Base-by-base conservation (phyloP, 2,113 vertebrate species). In the Pluvialis apricaria region DNA sequence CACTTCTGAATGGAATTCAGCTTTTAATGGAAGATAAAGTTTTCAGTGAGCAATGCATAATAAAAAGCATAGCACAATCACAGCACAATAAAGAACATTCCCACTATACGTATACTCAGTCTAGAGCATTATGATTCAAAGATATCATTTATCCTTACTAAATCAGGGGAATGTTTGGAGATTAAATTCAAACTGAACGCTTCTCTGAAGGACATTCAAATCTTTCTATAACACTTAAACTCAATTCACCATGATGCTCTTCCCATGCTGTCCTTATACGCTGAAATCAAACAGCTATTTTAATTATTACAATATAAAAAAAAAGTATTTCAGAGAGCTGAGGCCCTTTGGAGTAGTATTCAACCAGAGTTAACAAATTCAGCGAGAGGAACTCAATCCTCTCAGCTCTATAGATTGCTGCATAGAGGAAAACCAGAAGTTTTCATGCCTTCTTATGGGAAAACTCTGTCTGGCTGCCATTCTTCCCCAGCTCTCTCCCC, bases 21-120 rank as follows among this genome's bases (percentile, higher is more conserved):
- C 83, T 92, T 94, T 90, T 89, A 94, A 91, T 75, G 89, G 83
- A 89, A 94, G 91, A 95, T 78, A 86, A 95, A 94, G 69, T 91
- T 97, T 94, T 51, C 86, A 84, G 77, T 84, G 86, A 96, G 86
- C 83, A 81, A 42, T 75, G 73, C 77, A 94, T 62, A 84, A 94
- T 71, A 92, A 88, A 76, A 75, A 83, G 77, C 69, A 73, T 1
- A 83, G 76, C 76, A 93, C 54, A 88, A 94, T 65, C 94, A 92
- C 1, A 72, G 70, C 68, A 81, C 69, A 94, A 88, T 81, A 34
- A 66, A 84, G 71, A 58, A 60, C 69, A 75, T 75, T 84, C n/a
- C 42, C 60, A 68, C 69, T 87, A 2, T 14, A 51, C 36, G 61
- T 3, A 15, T 9, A 49, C 25, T 69, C 64, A 21, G 24, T 13